Base-by-base conservation (phyloP, 2,888 invertebrate species). In the Lycia hirtaria region DNA sequence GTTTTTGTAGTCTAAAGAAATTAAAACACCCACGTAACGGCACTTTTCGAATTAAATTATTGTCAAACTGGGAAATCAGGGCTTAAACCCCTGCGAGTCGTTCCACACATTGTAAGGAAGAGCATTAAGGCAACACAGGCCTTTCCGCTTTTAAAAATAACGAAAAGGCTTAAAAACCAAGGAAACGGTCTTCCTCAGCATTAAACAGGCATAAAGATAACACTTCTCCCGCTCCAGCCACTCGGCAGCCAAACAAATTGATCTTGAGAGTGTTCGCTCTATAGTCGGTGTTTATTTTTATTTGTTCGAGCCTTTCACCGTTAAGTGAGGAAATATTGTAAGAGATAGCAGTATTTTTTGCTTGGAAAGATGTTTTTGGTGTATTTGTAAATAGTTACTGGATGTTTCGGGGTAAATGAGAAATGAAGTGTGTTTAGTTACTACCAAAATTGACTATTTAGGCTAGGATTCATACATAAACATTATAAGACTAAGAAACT, bases 141-240 rank as follows among this genome's bases (percentile, higher is more conserved):
- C 30, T 28, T 14, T 24, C 14, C 24, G 24, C 24, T 24, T 9
- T 40, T 22, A 9, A 44, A 30, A 44, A 44, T 12, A 15, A 28
- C 24, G 14, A 38, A 44, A 28, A 50, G 44, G 45, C 44, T 56
- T 56, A 33, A 32, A 52, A 53, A 12, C 26, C 9, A 33, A 32
- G 22, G 22, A 6, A 40, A 40, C 38, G 38, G n/a, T 24, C 14
- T 45, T 47, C 44, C 45, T 15, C 30, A 32, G 44, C 48, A 49
- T 56, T 49, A 53, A 47, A 49, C 55, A 20, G 22, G n/a, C 43
- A 37, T 56, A 56, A 49, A 56, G 55, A 56, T 56, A 56, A 44
- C 35, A 41, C 40, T 41, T 38, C 32, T 35, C 47, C 3, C 24
- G 20, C 38, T 47, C n/a, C 20, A 12, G 40, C 38, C 41, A 30